Evolutionary conservation across 2,888 invertebrate genomes (phyloP), one percentile per base, ranked within the genome.

Genomic region (Drosophila macrospina): DNA sequence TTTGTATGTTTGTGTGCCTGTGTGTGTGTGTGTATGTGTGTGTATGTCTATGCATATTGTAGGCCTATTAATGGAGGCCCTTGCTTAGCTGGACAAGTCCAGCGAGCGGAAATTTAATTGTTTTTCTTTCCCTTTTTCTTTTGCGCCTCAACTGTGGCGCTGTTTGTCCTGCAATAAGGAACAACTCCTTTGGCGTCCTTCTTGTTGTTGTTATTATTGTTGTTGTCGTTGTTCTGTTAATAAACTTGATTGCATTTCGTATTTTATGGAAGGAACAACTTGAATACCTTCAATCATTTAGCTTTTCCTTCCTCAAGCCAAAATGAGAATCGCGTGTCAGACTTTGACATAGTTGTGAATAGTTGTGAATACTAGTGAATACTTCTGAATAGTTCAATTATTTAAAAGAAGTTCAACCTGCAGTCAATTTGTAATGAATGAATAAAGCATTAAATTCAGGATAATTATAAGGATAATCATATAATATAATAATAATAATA

Each of bases 51-150:
- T 52, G 60, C 54, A 66, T 63, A 67, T 60, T 62, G 47, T 60
- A 57, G 51, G 69, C 70, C 73, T 78, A 70, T 78, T 72, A 80
- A 34, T 55, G 55, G 42, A 10, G 2, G 34, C 13, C 50, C 10
- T 67, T 52, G 54, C 52, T 37, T 62, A 57, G 70, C 69, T 60
- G 83, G 70, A 75, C 74, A 71, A 51, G 44, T 51, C 66, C 45
- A 34, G 52, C 52, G 30, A 70, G 50, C 70, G 86, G 84, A 82
- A 72, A 78, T 80, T 79, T 79, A 88, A 83, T 83, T 88, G 88
- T 74, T 81, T 67, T 72, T 34, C n/a, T 47, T 55, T 10, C 11
- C 30, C 45, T 28, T 24, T 39, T 51, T 26, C 13, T 48, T 45
- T n/a, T n/a, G n/a, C n/a, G 10, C 11, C 11, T 6, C 42, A 10